Conservation (phyloP, 2,113 vertebrate genomes). For the Thermophis baileyi region DNA sequence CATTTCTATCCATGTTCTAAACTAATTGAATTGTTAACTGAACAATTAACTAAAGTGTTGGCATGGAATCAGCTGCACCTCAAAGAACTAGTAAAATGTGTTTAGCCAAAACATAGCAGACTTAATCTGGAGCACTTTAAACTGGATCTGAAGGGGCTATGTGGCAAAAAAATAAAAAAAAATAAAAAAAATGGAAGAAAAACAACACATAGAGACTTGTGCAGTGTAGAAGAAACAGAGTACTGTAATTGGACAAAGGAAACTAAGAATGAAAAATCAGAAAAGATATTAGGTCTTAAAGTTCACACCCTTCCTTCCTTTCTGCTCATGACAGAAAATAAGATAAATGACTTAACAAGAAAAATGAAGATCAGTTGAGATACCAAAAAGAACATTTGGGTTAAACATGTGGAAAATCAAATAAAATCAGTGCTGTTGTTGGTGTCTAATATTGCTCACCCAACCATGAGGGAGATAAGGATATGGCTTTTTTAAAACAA, state of each 20-base stretch:
- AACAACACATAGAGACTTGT: neutral
- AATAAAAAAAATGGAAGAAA: neutral
- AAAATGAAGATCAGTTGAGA: neutral
- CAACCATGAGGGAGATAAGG: neutral
- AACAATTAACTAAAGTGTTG: neutral
- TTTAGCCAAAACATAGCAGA: neutral
- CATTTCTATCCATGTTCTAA: neutral
- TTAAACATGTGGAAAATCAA: neutral
- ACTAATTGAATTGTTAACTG: neutral
- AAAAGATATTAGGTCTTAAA: neutral
- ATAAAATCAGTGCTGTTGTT: neutral
- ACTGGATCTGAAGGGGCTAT: neutral
- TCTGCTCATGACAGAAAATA: neutral
- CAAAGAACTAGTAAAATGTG: neutral
- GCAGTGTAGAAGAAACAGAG: neutral
- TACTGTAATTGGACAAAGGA: neutral
- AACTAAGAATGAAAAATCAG: neutral
- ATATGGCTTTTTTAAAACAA: neutral
- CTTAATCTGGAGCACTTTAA: neutral
- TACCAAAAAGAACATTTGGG: neutral
- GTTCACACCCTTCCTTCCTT: neutral
- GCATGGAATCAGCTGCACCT: neutral
- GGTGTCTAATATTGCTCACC: neutral
- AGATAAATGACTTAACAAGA: neutral
- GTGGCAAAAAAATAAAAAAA: neutral